These are phyloP conservation scores for Drosophila equinoxialis DNA, from an alignment of 1,140 invertebrate species.

Conservation along the genomic window DNA sequence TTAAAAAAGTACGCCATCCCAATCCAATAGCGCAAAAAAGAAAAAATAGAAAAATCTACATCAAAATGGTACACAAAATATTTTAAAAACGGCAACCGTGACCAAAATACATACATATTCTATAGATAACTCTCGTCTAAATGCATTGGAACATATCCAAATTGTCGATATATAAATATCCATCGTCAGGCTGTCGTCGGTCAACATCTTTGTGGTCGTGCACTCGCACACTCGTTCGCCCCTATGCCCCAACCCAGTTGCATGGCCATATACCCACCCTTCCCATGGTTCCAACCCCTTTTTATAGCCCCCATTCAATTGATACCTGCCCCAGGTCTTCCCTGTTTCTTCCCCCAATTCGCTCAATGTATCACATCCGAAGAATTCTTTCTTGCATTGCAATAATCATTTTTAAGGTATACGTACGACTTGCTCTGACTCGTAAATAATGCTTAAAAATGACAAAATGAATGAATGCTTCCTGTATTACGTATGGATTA, in stretches of 20 bases:
- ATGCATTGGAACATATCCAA: conserved; percentile 81
- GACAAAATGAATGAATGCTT: conserved; percentile 77
- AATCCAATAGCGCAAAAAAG: conserved; percentile 1
- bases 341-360: not conserved
- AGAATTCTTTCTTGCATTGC: conserved; percentile 11
- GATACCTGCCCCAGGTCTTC: not conserved
- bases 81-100: conserved; percentile 75
- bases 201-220: conserved; percentile 40
- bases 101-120: conserved; percentile 77
- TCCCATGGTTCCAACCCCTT: not conserved
- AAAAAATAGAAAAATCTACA: conserved; percentile 26
- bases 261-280: not conserved
- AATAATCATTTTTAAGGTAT: conserved; percentile 50
- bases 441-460: conserved; percentile 53
- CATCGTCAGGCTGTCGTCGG: conserved; percentile 65
- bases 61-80: conserved; percentile 72
- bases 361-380: too few species aligned
- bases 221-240: conserved; percentile 19
- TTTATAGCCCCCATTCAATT: not conserved
- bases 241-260: not conserved
- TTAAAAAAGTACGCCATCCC: conserved; percentile 5
- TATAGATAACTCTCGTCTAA: conserved; percentile 79
- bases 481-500: conserved; percentile 71
- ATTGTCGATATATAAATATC: conserved; percentile 81
- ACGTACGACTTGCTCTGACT: conserved; percentile 26